These are phyloP conservation scores for Ctenopoma multispine DNA, from an alignment of 2,797 vertebrate species.

Conservation along the genomic window DNA sequence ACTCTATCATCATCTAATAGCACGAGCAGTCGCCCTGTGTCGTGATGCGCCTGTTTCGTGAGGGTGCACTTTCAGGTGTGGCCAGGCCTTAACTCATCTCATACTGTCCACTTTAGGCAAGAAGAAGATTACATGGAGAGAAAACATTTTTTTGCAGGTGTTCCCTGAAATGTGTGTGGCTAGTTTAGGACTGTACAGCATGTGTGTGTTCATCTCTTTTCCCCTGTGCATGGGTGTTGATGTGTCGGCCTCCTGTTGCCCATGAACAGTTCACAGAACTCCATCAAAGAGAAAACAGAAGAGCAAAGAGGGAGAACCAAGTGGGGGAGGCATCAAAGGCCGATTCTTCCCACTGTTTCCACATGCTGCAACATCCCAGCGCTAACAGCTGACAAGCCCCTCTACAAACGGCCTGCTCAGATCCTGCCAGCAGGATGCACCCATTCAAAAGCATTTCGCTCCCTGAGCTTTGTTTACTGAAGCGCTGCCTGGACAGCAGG, in stretches of 20 bases:
- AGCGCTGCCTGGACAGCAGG: conserved; percentile 74
- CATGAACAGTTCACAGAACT: conserved; percentile 79
- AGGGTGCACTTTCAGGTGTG: neutral
- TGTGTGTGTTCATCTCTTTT: conserved; percentile 47
- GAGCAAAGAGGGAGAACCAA: conserved; percentile 60
- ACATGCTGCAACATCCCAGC: conserved; percentile 71
- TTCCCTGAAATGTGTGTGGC: conserved; percentile 35
- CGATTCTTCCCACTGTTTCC: conserved; percentile 76
- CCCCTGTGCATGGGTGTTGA: conserved; percentile 70
- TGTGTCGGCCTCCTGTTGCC: conserved; percentile 70
- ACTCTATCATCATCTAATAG: too few species aligned
- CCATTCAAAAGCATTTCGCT: conserved; percentile 75
- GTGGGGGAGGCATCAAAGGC: conserved; percentile 77
- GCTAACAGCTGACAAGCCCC: conserved; percentile 79
- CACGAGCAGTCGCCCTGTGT: too few species aligned
- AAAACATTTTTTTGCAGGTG: conserved; percentile 33
- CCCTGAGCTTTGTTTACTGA: conserved; percentile 79
- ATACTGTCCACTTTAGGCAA: neutral
- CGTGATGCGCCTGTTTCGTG: too few species aligned
- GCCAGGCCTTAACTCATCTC: neutral
- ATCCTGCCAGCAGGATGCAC: conserved; percentile 80
- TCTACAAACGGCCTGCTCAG: conserved; percentile 82
- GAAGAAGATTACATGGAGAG: neutral
- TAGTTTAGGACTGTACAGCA: conserved; percentile 16
- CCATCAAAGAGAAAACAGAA: conserved; percentile 75